phyloP scores from a whole-genome alignment of 2,888 invertebrate species.

The Lymantria monacha region DNA sequence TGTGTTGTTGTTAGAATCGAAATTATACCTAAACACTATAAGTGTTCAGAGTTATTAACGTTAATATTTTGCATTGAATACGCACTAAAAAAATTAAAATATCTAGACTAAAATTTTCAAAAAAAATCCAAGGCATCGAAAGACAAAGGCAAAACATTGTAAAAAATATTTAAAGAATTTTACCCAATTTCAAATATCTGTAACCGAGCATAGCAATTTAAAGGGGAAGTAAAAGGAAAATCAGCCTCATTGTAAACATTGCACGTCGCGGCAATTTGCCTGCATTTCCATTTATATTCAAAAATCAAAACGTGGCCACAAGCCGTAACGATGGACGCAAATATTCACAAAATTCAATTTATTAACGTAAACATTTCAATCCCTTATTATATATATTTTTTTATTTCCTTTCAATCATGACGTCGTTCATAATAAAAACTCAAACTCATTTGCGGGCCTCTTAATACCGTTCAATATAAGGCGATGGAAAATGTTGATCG shows the following conservation, averaged over 20 bases:
- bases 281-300: slow-evolving; percentile 11
- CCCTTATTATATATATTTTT: slow-evolving; percentile 28
- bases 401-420: slow-evolving; percentile 38
- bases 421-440: slow-evolving; percentile 39
- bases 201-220: background rate
- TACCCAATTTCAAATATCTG: background rate
- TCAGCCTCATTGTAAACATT: slow-evolving; percentile 6
- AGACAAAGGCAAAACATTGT: too few relatives aligned
- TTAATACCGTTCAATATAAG: slow-evolving; percentile 63
- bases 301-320: slow-evolving; percentile 7
- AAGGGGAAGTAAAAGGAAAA: slow-evolving; percentile 1
- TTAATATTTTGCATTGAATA: too few relatives aligned
- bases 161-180: background rate
- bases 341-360: slow-evolving; percentile 26
- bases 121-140: too few relatives aligned
- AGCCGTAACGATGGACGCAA: slow-evolving; percentile 6
- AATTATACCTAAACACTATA: too few relatives aligned
- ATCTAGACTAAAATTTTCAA: too few relatives aligned
- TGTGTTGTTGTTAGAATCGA: too few relatives aligned
- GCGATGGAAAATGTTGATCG: slow-evolving; percentile 65
- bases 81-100: too few relatives aligned
- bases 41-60: too few relatives aligned
- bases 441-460: slow-evolving; percentile 46
- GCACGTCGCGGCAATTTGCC: slow-evolving; percentile 8
- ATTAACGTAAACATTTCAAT: slow-evolving; percentile 33